These are phyloP conservation scores for Labeo calbasu DNA, from an alignment of 2,797 vertebrate species.

Conservation along the genomic window DNA sequence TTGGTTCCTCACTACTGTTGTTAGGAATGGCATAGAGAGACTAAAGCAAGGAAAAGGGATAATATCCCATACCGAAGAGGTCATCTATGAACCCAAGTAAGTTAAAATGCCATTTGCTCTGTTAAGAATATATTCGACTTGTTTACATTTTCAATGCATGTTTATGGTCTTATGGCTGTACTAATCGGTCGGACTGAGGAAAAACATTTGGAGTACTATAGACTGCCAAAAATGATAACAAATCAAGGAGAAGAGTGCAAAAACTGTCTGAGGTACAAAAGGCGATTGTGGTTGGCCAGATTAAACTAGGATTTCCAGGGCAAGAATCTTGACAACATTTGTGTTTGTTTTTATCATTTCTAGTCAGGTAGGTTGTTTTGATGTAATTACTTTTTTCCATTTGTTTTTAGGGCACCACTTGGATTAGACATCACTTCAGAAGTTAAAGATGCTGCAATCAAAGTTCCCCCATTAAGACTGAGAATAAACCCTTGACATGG, in stretches of 20 bases:
- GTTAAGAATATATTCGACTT: background rate
- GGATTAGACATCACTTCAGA: slow-evolving; percentile 86
- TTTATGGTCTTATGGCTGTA: background rate
- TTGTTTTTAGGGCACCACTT: slow-evolving; percentile 82
- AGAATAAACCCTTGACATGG: slow-evolving; percentile 64
- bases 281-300: too few species aligned
- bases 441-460: slow-evolving; percentile 86
- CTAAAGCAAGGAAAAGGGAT: slow-evolving; percentile 85
- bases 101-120: slow-evolving; percentile 52
- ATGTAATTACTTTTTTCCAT: background rate
- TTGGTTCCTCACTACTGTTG: slow-evolving; percentile 31
- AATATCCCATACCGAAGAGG: slow-evolving; percentile 73
- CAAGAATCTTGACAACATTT: too few species aligned
- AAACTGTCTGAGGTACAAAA: too few species aligned
- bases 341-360: too few species aligned
- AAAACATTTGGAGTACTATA: too few species aligned
- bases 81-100: slow-evolving; percentile 90
- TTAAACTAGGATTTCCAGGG: too few species aligned
- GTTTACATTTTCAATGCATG: background rate
- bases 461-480: slow-evolving; percentile 78
- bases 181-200: too few species aligned
- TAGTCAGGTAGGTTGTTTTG: background rate
- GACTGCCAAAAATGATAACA: too few species aligned
- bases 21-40: slow-evolving; percentile 94
- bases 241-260: too few species aligned